These are phyloP conservation scores for Agrenia bidenticulata DNA, from an alignment of 2,888 invertebrate genomes.

Conservation along the genomic window DNA sequence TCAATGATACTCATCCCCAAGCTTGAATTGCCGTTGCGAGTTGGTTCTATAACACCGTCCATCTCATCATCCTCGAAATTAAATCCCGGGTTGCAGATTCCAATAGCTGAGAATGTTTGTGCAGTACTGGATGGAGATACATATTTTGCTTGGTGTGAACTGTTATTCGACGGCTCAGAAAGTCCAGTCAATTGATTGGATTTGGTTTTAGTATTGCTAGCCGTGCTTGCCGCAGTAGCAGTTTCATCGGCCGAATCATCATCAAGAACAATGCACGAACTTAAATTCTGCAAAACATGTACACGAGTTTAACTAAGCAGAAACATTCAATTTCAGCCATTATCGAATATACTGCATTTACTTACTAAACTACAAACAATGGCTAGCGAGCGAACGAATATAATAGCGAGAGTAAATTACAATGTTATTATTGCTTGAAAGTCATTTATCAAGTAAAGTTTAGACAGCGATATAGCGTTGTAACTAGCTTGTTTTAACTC, in stretches of 20 bases:
- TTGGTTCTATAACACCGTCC: background rate
- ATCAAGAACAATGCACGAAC: slow-evolving; percentile 49
- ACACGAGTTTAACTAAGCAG: background rate
- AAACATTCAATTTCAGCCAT: too few species aligned
- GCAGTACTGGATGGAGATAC: slow-evolving; percentile 15
- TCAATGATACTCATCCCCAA: slow-evolving; percentile 40
- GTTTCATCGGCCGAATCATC: slow-evolving; percentile 43
- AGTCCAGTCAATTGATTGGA: background rate
- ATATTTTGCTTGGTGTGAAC: slow-evolving; percentile 21
- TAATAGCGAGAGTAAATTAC: background rate
- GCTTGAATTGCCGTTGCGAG: background rate
- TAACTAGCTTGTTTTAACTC: too few species aligned
- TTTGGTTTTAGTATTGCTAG: slow-evolving; percentile 27
- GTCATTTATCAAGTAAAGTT: too few species aligned
- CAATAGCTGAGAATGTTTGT: slow-evolving; percentile 26
- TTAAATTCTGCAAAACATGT: slow-evolving; percentile 41
- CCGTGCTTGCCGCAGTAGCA: slow-evolving; percentile 34
- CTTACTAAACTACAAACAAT: too few species aligned
- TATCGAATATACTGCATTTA: too few species aligned
- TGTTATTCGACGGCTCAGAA: slow-evolving; percentile 22
- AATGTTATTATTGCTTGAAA: slow-evolving; percentile 6
- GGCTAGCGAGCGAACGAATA: too few species aligned
- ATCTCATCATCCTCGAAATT: slow-evolving; percentile 50
- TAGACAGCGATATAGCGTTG: too few species aligned
- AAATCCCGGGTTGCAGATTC: slow-evolving; percentile 52